Conservation (phyloP, 64 coral and sea anemone genomes). For the Platygyra sinensis region DNA sequence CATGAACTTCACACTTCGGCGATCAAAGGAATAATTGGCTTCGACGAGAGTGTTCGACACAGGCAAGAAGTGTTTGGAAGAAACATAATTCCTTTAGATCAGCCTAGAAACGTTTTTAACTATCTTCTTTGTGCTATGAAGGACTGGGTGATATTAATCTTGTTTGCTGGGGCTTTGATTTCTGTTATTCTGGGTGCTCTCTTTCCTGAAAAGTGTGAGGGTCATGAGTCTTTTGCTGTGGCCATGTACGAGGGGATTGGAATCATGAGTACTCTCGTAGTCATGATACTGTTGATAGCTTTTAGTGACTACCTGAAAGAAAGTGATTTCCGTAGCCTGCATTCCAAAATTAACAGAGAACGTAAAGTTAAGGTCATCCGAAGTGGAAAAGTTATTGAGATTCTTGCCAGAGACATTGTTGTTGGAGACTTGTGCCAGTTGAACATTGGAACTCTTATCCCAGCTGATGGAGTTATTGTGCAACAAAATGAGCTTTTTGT, state of each 20-base stretch:
- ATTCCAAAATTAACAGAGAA: slow-evolving; percentile 58
- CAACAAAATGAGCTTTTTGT: slow-evolving; percentile 77
- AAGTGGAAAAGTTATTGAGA: slow-evolving; percentile 48
- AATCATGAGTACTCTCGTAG: slow-evolving; percentile 63
- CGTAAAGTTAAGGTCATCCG: slow-evolving; percentile 63
- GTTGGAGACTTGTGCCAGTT: slow-evolving; percentile 80
- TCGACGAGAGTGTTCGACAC: slow-evolving; percentile 53
- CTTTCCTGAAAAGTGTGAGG: slow-evolving; percentile 78
- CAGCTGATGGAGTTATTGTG: slow-evolving; percentile 83
- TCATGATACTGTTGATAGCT: slow-evolving; percentile 79
- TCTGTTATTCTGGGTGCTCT: slow-evolving; percentile 80
- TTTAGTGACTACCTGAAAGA: slow-evolving; percentile 84
- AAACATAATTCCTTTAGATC: slow-evolving; percentile 64
- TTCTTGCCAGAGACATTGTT: slow-evolving; percentile 52
- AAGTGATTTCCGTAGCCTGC: slow-evolving; percentile 62
- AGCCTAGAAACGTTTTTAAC: slow-evolving; percentile 45
- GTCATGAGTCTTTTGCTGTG: slow-evolving; percentile 23
- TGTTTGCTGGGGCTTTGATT: slow-evolving; percentile 65
- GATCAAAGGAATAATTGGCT: slow-evolving; percentile 80
- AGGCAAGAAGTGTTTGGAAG: slow-evolving; percentile 64
- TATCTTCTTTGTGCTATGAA: slow-evolving; percentile 75
- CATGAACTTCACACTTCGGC: slow-evolving; percentile 75
- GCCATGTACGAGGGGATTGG: slow-evolving; percentile 90
- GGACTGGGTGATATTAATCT: slow-evolving; percentile 80
- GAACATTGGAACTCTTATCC: slow-evolving; percentile 71